These are phyloP conservation scores for Galemys pyrenaicus DNA, from an alignment of 2,113 vertebrate genomes.

Conservation along the genomic window DNA sequence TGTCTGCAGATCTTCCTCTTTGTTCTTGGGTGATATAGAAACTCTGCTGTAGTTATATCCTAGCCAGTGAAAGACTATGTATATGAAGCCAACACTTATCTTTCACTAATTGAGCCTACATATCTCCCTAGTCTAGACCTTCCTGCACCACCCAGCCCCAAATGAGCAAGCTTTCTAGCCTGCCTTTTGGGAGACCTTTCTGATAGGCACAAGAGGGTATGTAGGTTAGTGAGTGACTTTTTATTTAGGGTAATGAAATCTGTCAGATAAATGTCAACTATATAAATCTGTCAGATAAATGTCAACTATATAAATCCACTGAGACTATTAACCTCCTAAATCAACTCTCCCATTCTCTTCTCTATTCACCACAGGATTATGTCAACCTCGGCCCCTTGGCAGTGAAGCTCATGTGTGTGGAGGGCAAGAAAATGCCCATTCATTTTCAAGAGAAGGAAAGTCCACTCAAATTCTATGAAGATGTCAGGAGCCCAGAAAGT, in stretches of 20 bases:
- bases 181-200: neutral
- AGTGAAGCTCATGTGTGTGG: slow-evolving; percentile 81
- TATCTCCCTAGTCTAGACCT: neutral
- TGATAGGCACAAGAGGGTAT: neutral
- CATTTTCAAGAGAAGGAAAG: slow-evolving; percentile 74
- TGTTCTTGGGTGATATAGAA: slow-evolving; percentile 17
- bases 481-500: slow-evolving; percentile 14
- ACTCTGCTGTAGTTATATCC: neutral
- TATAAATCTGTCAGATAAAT: neutral
- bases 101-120: neutral
- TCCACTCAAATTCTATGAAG: slow-evolving; percentile 42
- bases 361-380: slow-evolving; percentile 75
- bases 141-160: too few relatives aligned
- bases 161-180: neutral
- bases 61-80: neutral
- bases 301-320: neutral
- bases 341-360: slow-evolving; percentile 37
- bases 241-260: neutral
- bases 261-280: neutral
- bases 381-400: slow-evolving; percentile 83
- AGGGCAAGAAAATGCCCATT: slow-evolving; percentile 84
- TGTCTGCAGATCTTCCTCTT: neutral
- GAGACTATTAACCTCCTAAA: neutral
- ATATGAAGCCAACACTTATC: neutral
- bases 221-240: neutral